phyloP scores from a whole-genome alignment of 1,140 invertebrate genomes.

The Drosophila pectinifera region DNA sequence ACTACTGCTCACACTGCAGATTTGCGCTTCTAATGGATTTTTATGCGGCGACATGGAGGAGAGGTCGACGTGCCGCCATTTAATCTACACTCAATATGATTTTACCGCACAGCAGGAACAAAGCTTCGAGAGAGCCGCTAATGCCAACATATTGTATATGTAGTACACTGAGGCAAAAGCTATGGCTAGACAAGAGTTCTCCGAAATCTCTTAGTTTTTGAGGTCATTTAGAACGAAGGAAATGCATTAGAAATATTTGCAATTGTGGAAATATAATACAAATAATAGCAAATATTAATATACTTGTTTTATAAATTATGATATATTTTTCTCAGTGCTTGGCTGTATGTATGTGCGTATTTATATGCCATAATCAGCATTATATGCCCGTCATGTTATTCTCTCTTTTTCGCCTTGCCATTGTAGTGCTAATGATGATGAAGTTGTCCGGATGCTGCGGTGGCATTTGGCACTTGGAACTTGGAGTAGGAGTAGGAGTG shows the following conservation, averaged over 20 bases:
- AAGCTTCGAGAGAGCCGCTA: slow-evolving; percentile 29
- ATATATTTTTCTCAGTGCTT: not conserved
- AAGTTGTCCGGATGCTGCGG: slow-evolving; percentile 68
- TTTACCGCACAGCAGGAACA: slow-evolving; percentile 72
- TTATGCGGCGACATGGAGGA: slow-evolving; percentile 55
- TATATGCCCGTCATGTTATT: slow-evolving; percentile 61
- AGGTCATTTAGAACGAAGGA: no score
- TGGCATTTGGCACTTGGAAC: slow-evolving; percentile 57
- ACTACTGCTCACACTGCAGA: slow-evolving; percentile 44
- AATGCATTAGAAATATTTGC: no score
- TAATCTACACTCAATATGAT: slow-evolving; percentile 82
- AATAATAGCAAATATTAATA: no score
- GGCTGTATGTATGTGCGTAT: slow-evolving; percentile 55
- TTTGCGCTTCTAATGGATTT: slow-evolving; percentile 77
- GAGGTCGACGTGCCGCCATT: slow-evolving; percentile 74
- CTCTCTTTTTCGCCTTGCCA: slow-evolving; percentile 49
- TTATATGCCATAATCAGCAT: slow-evolving; percentile 80
- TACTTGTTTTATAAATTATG: not conserved
- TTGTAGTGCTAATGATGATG: slow-evolving; percentile 81
- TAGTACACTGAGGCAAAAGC: not conserved
- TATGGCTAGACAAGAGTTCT: no score
- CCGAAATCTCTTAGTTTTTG: no score
- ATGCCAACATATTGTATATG: slow-evolving; percentile 48
- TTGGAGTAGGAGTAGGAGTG: slow-evolving; percentile 9
- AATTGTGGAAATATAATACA: no score